These are phyloP conservation scores for Enteromius thamalakanensis DNA, from an alignment of 2,797 vertebrate genomes.

Conservation along the genomic window DNA sequence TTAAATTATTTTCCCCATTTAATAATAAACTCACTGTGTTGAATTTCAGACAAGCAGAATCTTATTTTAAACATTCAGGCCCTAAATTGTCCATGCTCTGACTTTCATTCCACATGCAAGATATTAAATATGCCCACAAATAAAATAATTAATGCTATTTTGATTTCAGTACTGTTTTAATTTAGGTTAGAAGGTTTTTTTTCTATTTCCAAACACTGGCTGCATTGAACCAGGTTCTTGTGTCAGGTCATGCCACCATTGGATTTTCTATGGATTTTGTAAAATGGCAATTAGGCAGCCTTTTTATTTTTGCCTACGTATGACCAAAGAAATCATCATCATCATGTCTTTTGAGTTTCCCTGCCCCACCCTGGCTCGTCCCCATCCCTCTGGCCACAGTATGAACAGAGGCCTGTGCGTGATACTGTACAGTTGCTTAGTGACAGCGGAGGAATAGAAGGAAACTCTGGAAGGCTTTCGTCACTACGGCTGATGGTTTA, in stretches of 20 bases:
- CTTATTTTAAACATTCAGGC: background rate
- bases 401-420: background rate
- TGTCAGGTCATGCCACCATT: background rate
- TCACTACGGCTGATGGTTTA: conserved; percentile 27
- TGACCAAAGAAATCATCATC: background rate
- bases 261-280: background rate
- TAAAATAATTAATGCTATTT: background rate
- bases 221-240: background rate
- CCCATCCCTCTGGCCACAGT: background rate
- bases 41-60: background rate
- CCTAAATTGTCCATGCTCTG: background rate
- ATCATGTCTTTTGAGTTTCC: background rate
- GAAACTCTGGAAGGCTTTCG: conserved; percentile 2
- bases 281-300: background rate
- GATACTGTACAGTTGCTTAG: conserved; percentile 17
- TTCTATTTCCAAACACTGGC: background rate
- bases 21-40: background rate
- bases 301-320: background rate
- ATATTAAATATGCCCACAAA: background rate
- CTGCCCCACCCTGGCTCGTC: background rate
- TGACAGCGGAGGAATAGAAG: conserved; percentile 10
- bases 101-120: background rate
- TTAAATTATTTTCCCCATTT: background rate
- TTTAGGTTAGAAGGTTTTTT: background rate
- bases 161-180: background rate